phyloP scores from a whole-genome alignment of 2,888 invertebrate genomes.

The Coronaproctus castanopsis region DNA sequence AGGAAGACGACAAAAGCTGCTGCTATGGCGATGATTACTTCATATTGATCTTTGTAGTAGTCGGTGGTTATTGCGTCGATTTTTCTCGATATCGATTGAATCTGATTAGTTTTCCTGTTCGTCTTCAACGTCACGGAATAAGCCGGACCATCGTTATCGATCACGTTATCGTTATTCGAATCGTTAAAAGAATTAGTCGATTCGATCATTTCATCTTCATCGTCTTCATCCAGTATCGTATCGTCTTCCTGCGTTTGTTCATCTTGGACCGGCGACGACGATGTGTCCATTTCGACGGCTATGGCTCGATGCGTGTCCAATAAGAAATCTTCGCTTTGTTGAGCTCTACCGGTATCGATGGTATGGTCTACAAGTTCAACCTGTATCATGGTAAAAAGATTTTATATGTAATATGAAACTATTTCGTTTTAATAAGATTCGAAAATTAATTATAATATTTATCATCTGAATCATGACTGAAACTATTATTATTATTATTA shows the following conservation, averaged over 20 bases:
- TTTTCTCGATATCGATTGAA: not conserved
- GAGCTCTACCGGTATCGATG: slow-evolving; percentile 4
- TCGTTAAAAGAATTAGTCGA: not conserved
- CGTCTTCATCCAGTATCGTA: too few species aligned
- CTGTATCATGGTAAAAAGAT: slow-evolving; percentile 3
- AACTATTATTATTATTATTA: too few species aligned
- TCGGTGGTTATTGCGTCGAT: slow-evolving; percentile 6
- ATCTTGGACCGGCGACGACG: not conserved
- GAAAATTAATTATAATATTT: too few species aligned
- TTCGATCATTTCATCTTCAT: not conserved
- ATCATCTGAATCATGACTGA: too few species aligned
- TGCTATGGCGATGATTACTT: not conserved
- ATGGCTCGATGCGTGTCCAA: slow-evolving; percentile 13
- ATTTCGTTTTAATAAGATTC: too few species aligned
- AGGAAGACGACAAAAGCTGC: slow-evolving; percentile 5
- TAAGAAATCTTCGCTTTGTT: slow-evolving; percentile 14
- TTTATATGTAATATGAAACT: too few species aligned
- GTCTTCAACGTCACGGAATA: not conserved
- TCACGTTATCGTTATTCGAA: not conserved
- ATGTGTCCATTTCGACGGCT: slow-evolving; percentile 12
- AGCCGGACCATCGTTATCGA: not conserved
- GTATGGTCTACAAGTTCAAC: slow-evolving; percentile 12
- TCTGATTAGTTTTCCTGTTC: not conserved
- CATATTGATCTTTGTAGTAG: slow-evolving; percentile 5
- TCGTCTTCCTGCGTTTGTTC: too few species aligned